A percentile compares a stretch with the other conserved stretches of the same genome.
Conservation (phyloP, 1,140 invertebrate species). For the Grapholita molesta region DNA sequence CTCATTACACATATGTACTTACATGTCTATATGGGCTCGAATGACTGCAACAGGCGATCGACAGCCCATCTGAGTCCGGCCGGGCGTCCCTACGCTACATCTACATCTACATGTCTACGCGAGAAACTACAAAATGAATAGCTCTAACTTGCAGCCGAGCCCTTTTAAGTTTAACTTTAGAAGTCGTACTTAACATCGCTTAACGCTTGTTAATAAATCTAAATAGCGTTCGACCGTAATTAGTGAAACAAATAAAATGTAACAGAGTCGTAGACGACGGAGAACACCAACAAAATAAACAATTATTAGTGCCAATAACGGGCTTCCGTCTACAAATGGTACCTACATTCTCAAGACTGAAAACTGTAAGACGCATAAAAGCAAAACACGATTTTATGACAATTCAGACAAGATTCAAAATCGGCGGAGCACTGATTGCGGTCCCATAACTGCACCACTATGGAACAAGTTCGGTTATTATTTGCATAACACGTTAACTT, state of each 20-base stretch:
- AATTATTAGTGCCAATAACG: background rate
- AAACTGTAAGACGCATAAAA: background rate
- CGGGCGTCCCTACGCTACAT: too few relatives aligned
- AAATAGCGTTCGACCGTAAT: background rate
- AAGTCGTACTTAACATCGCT: background rate
- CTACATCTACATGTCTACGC: background rate
- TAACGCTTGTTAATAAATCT: background rate
- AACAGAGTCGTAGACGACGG: background rate
- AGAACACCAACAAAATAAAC: background rate
- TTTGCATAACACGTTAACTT: slow-evolving; percentile 12
- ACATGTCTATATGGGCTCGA: too few relatives aligned
- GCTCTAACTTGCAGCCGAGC: background rate
- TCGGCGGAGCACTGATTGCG: background rate
- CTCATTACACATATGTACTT: too few relatives aligned
- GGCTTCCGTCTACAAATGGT: background rate
- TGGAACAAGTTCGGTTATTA: slow-evolving; percentile 7
- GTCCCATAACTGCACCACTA: slow-evolving; percentile 5
- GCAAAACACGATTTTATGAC: background rate
- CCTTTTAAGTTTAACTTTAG: background rate
- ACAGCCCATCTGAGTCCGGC: too few relatives aligned
- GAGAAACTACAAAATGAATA: background rate
- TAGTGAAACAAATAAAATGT: background rate
- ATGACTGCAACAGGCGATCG: too few relatives aligned
- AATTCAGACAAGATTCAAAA: background rate
- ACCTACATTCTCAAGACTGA: background rate